A percentile compares a stretch with the other conserved stretches of the same genome.
phyloP scores from a whole-genome alignment of 2,113 vertebrate genomes.

The Bagarius yarrelli region DNA sequence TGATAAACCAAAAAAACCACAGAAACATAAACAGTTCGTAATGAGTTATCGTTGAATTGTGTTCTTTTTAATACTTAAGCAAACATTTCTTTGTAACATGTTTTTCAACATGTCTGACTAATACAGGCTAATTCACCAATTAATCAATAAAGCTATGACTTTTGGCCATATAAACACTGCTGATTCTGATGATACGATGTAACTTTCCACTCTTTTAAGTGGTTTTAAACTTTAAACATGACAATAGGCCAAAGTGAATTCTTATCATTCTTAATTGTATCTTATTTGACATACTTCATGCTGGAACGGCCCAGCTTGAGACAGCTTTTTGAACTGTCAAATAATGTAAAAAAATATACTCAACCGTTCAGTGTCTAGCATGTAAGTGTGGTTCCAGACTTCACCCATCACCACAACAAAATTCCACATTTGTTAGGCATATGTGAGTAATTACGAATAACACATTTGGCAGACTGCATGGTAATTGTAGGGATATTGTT shows the following conservation, averaged over 20 bases:
- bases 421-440: conserved; percentile 54
- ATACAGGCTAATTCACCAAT: not conserved
- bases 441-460: conserved; percentile 57
- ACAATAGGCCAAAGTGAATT: conserved; percentile 6
- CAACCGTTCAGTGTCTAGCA: conserved; percentile 30
- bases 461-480: conserved; percentile 51
- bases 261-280: not conserved
- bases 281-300: conserved; percentile 1
- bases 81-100: not conserved
- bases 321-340: conserved; percentile 4
- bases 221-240: not conserved
- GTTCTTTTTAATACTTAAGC: not conserved
- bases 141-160: not conserved
- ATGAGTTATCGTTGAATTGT: not conserved
- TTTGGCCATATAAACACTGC: not conserved
- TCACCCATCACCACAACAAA: conserved; percentile 47
- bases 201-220: not conserved
- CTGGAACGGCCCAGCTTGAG: not conserved
- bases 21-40: conserved; percentile 12
- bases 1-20: conserved; percentile 7
- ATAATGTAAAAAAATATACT: conserved; percentile 32
- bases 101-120: not conserved
- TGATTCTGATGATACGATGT: not conserved
- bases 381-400: conserved; percentile 37
- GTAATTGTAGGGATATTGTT: conserved; percentile 55